These are phyloP conservation scores for Mixornis gularis DNA, from an alignment of 2,113 vertebrate species.

Conservation along the genomic window DNA sequence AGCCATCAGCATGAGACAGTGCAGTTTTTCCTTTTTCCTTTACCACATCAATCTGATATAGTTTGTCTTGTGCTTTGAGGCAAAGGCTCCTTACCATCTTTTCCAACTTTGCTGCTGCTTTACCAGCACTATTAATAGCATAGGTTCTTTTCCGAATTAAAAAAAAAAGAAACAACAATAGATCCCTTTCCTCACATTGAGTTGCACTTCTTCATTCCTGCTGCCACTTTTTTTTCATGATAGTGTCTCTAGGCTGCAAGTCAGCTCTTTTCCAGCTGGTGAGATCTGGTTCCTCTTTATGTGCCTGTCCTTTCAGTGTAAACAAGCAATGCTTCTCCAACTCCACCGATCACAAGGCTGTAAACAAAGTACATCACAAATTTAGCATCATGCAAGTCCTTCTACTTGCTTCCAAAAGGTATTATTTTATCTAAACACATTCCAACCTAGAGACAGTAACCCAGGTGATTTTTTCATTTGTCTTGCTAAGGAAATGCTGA, in stretches of 20 bases:
- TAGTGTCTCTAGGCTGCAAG: neutral
- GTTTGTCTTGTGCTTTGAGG: constrained; percentile 14
- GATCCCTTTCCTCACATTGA: neutral
- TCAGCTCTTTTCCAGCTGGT: neutral
- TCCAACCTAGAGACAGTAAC: neutral
- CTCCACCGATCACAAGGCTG: constrained; percentile 81
- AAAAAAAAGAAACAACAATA: neutral
- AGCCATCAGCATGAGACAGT: neutral
- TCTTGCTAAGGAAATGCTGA: neutral
- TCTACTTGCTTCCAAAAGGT: neutral
- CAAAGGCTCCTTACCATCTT: neutral
- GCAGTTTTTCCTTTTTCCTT: constrained; percentile 22
- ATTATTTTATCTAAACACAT: neutral
- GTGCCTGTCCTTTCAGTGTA: constrained; percentile 73
- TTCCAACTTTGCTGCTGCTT: neutral
- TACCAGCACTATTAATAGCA: constrained; percentile 9
- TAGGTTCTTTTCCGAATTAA: neutral
- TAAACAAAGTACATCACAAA: constrained; percentile 36
- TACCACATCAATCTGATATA: neutral
- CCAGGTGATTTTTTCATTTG: neutral
- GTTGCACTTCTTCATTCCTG: neutral
- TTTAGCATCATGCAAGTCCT: neutral
- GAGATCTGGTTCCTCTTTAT: constrained; percentile 33
- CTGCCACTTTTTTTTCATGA: neutral
- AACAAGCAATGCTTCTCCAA: constrained; percentile 83